A percentile compares a stretch with the other conserved stretches of the same genome.
phyloP scores from a whole-genome alignment of 2,113 vertebrate species.

The Xenopus tropicalis region UCB_Xtro_10.0 CM004446.2:8068001-8068500 shows the following conservation, averaged over 20 bases:
- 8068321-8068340: conserved; percentile 6
- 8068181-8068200: background rate
- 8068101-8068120: conserved; percentile 24
- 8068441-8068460: conserved; percentile 43
- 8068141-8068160: conserved; percentile 2
- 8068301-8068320: background rate
- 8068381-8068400: conserved; percentile 21
- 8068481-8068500: background rate
- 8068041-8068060: conserved; percentile 45
- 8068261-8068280: background rate
- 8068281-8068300: background rate
- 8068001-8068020: conserved; percentile 45
- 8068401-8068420: conserved; percentile 43
- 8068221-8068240: too few relatives aligned
- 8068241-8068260: conserved; percentile 10
- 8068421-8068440: conserved; percentile 33
- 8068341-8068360: conserved; percentile 7
- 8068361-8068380: conserved; percentile 16
- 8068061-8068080: conserved; percentile 36
- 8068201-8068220: background rate
- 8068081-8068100: conserved; percentile 28
- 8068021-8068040: conserved; percentile 44
- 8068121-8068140: conserved; percentile 17
- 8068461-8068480: conserved; percentile 47
- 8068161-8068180: background rate